phyloP scores from a whole-genome alignment of 2,888 invertebrate species.

The Melanotus villosus region DNA sequence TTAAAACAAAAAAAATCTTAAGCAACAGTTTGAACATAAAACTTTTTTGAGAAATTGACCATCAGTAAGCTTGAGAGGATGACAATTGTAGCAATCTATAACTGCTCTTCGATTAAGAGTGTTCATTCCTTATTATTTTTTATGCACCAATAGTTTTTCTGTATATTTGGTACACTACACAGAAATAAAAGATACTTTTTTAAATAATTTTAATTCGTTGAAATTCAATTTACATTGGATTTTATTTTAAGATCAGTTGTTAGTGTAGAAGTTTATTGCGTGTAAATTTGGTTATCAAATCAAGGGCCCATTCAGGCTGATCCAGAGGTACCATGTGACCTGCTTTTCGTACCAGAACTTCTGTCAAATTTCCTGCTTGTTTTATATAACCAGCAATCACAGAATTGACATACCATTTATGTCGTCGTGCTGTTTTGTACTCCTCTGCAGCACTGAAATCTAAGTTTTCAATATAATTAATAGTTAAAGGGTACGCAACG shows the following conservation, averaged over 20 bases:
- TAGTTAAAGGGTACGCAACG: constrained; percentile 86
- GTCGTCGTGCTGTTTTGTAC: constrained; percentile 75
- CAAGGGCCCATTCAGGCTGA: constrained; percentile 81
- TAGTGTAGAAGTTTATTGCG: constrained; percentile 21
- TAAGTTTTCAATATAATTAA: constrained; percentile 80
- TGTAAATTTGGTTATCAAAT: constrained; percentile 78
- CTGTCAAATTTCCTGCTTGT: constrained; percentile 77
- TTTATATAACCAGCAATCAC: constrained; percentile 83
- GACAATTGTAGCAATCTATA: too few species aligned
- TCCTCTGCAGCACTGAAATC: constrained; percentile 76
- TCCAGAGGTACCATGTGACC: constrained; percentile 87
- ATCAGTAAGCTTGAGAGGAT: too few species aligned
- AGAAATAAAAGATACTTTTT: too few species aligned
- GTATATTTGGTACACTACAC: too few species aligned
- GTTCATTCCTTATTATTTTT: too few species aligned
- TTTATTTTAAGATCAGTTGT: not conserved
- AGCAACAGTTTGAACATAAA: too few species aligned
- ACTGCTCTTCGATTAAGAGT: too few species aligned
- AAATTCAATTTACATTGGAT: too few species aligned
- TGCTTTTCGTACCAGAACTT: constrained; percentile 81
- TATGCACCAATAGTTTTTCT: too few species aligned
- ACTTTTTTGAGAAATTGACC: too few species aligned
- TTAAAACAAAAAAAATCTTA: too few species aligned
- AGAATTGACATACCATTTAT: constrained; percentile 77
- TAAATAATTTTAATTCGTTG: too few species aligned